A percentile compares a stretch with the other conserved stretches of the same genome.
Conservation (phyloP, 1,140 invertebrate genomes). For the Platorchestia sp. region DNA sequence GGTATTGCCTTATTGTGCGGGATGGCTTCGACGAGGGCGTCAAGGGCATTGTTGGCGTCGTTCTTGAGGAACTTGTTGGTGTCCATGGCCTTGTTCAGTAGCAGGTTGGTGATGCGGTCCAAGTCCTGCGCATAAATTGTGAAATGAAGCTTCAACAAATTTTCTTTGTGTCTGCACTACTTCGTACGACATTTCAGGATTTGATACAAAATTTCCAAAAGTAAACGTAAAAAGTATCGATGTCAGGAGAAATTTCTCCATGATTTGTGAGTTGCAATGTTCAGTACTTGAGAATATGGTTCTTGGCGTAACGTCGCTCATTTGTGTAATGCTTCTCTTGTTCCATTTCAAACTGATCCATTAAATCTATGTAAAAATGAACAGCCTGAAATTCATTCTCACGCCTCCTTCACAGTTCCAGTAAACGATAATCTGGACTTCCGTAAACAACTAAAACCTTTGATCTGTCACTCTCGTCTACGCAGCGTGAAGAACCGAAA, state of each 20-base stretch:
- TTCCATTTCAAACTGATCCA: not conserved
- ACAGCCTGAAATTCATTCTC: not conserved
- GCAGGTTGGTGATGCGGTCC: slow-evolving; percentile 84
- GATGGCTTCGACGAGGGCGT: slow-evolving; percentile 82
- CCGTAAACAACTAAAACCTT: not conserved
- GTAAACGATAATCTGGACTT: too few relatives aligned
- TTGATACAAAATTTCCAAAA: too few relatives aligned
- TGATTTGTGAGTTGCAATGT: too few relatives aligned
- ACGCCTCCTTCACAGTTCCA: not conserved
- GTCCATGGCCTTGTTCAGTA: slow-evolving; percentile 90
- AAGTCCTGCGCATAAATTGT: slow-evolving; percentile 77
- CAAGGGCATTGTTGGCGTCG: slow-evolving; percentile 87
- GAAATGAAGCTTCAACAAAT: too few relatives aligned
- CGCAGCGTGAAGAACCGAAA: not conserved
- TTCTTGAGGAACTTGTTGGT: slow-evolving; percentile 92
- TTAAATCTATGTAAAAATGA: not conserved
- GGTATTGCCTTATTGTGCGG: slow-evolving; percentile 74
- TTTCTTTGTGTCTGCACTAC: too few relatives aligned
- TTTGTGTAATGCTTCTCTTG: not conserved
- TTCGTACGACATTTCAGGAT: too few relatives aligned
- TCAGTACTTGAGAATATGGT: too few relatives aligned
- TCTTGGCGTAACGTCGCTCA: not conserved
- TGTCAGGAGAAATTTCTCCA: too few relatives aligned
- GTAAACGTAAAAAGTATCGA: too few relatives aligned
- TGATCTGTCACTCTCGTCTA: not conserved